Conservation (phyloP, 2,888 invertebrate genomes). For the Megastigmus dorsalis region DNA sequence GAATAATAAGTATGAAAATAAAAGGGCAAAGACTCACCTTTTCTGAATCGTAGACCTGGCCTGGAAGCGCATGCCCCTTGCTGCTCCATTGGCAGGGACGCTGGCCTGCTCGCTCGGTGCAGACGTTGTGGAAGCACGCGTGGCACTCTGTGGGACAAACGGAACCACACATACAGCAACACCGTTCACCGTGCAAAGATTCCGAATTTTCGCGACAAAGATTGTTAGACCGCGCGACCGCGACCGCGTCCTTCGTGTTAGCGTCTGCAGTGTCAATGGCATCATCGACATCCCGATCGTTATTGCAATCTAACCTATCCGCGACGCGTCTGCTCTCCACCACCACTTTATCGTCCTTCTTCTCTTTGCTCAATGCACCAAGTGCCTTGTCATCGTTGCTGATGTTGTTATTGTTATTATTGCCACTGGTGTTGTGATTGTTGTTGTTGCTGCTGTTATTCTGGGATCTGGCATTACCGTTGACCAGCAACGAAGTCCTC, state of each 20-base stretch:
- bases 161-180: slow-evolving; percentile 80
- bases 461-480: neutral
- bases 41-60: slow-evolving; percentile 70
- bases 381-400: neutral
- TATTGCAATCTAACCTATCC: neutral
- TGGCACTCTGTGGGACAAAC: slow-evolving; percentile 80
- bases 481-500: neutral
- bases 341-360: neutral
- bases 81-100: slow-evolving; percentile 72
- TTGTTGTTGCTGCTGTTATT: slow-evolving; percentile 37
- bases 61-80: slow-evolving; percentile 70
- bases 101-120: slow-evolving; percentile 72
- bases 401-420: neutral
- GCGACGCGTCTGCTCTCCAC: neutral
- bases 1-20: neutral
- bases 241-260: too few relatives aligned
- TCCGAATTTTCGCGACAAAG: neutral
- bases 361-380: neutral
- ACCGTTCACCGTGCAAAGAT: slow-evolving; percentile 61
- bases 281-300: slow-evolving; percentile 16
- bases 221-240: neutral
- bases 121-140: slow-evolving; percentile 80
- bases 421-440: slow-evolving; percentile 9
- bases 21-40: slow-evolving; percentile 64
- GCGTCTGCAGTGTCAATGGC: too few relatives aligned